A percentile compares a stretch with the other conserved stretches of the same genome.
These are phyloP conservation scores for Rhinolophus ferrumequinum DNA, from an alignment of 2,113 vertebrate species.

Conservation along the genomic window DNA sequence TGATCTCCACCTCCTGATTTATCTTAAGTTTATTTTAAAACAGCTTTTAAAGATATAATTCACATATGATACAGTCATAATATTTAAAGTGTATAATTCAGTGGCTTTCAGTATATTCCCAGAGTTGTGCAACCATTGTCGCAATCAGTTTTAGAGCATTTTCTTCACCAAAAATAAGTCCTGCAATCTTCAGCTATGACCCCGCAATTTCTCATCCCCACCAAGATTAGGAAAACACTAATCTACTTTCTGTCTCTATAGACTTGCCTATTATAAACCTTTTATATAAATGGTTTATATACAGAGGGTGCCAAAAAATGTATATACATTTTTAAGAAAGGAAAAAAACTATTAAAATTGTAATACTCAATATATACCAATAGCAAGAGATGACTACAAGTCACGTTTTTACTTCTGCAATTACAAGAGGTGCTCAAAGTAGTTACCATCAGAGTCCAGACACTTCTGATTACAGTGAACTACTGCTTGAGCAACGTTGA, in stretches of 20 bases:
- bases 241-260: not conserved
- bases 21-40: not conserved
- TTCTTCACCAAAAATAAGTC: not conserved
- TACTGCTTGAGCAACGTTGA: too few species aligned
- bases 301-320: too few species aligned
- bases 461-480: too few species aligned
- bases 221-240: not conserved
- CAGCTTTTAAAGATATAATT: not conserved
- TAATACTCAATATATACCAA: too few species aligned
- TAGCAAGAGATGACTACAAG: too few species aligned
- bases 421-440: too few species aligned
- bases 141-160: not conserved
- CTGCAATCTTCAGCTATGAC: not conserved
- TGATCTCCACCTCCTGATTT: not conserved
- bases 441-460: too few species aligned
- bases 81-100: not conserved
- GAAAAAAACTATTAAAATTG: too few species aligned
- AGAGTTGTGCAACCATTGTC: not conserved
- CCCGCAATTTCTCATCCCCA: not conserved
- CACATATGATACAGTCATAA: not conserved
- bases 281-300: not conserved
- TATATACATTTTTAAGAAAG: too few species aligned
- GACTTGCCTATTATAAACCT: not conserved
- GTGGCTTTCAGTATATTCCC: not conserved
- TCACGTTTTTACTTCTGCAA: too few species aligned